phyloP scores from a whole-genome alignment of 2,113 vertebrate genomes.

The Megalops atlanticus region DNA sequence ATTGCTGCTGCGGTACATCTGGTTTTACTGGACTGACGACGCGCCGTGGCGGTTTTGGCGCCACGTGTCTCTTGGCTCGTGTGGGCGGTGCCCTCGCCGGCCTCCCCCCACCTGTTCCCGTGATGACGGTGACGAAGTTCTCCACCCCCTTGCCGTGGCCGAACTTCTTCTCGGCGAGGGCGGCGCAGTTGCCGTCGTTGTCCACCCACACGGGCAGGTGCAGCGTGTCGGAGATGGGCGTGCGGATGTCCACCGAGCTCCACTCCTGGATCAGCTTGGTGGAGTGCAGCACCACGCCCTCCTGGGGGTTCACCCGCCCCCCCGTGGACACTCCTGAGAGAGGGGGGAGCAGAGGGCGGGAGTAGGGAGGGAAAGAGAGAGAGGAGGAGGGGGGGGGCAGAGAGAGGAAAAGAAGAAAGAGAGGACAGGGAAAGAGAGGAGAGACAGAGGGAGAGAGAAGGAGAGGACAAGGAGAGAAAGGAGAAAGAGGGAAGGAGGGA shows the following conservation, averaged over 20 bases:
- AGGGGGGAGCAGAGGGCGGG: background rate
- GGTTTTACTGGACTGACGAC: no score
- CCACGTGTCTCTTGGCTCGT: background rate
- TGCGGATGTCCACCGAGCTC: conserved; percentile 88
- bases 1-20: no score
- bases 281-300: conserved; percentile 89
- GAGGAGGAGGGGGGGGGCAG: background rate
- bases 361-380: background rate
- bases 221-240: conserved; percentile 85
- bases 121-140: conserved; percentile 92
- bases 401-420: no score
- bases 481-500: no score
- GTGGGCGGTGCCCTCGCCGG: background rate
- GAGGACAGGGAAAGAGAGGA: background rate
- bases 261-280: conserved; percentile 96
- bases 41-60: no score
- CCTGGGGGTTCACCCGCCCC: conserved; percentile 90
- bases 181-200: conserved; percentile 96
- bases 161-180: conserved; percentile 93
- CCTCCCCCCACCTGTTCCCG: conserved; percentile 83
- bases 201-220: conserved; percentile 96
- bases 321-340: conserved; percentile 90
- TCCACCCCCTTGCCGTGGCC: conserved; percentile 91
- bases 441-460: background rate
- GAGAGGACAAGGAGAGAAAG: no score